These are phyloP conservation scores for Ennomos quercinarius DNA, from an alignment of 2,888 invertebrate genomes.

Conservation along the genomic window DNA sequence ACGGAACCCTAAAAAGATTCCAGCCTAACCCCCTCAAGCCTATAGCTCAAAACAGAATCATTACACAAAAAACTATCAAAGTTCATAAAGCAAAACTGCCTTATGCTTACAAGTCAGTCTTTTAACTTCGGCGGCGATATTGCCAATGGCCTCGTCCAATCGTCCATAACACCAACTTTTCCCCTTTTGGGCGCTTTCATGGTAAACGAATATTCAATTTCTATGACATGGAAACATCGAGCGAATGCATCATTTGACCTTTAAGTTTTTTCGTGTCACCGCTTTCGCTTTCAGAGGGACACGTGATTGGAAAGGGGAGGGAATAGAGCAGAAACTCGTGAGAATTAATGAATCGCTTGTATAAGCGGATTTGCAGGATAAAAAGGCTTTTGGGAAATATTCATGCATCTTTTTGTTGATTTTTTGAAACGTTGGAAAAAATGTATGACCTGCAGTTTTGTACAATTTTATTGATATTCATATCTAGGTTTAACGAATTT, in stretches of 20 bases:
- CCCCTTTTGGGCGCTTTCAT: constrained; percentile 53
- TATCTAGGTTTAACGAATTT: too few species aligned
- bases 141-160: constrained; percentile 65
- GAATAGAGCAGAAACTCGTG: constrained; percentile 16
- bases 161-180: constrained; percentile 64
- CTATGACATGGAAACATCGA: constrained; percentile 56
- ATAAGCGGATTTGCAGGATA: constrained; percentile 8
- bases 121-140: constrained; percentile 56
- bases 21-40: too few species aligned
- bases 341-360: constrained; percentile 22
- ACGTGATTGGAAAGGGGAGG: constrained; percentile 17
- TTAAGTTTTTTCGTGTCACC: constrained; percentile 36
- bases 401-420: too few species aligned
- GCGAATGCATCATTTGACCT: constrained; percentile 39
- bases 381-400: constrained; percentile 4
- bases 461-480: too few species aligned
- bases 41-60: too few species aligned
- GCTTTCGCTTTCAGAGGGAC: constrained; percentile 20
- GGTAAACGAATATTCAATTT: constrained; percentile 59
- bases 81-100: constrained; percentile 52
- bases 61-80: constrained; percentile 46
- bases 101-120: constrained; percentile 54
- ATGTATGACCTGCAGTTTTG: too few species aligned
- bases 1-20: too few species aligned
- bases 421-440: too few species aligned